Percentiles rank a stretch among this genome's conserved stretches.
phyloP scores from a whole-genome alignment of 2,888 invertebrate species.

The Diaphora mendica region DNA sequence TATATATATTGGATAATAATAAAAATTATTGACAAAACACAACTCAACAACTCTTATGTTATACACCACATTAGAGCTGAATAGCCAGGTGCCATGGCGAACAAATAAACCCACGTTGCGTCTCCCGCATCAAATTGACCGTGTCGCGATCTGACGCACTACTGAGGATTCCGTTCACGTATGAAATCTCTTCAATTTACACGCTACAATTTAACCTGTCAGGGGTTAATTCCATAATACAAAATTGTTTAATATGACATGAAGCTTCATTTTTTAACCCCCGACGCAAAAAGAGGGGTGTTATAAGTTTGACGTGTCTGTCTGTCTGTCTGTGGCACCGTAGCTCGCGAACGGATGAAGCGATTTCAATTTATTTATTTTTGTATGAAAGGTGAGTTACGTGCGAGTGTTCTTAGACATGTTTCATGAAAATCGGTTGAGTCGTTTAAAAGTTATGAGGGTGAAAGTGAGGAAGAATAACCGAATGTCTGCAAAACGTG shows the following conservation, averaged over 20 bases:
- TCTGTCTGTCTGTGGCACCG: no score
- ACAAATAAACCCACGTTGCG: conserved; percentile 74
- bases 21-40: conserved; percentile 16
- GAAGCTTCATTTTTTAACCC: conserved; percentile 60
- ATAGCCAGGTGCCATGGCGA: conserved; percentile 76
- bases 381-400: no score
- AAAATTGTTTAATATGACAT: conserved; percentile 60
- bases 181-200: conserved; percentile 80
- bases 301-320: no score
- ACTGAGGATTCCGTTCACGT: conserved; percentile 77
- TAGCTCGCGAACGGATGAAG: no score
- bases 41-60: conserved; percentile 56
- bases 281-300: no score
- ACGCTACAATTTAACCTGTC: conserved; percentile 67
- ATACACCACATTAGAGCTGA: conserved; percentile 64
- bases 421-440: no score
- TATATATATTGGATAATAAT: not conserved
- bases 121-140: conserved; percentile 82
- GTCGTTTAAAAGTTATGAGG: no score
- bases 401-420: no score
- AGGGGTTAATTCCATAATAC: conserved; percentile 62
- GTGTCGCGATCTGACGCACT: conserved; percentile 79
- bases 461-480: no score
- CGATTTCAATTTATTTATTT: no score
- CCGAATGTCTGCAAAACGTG: no score